A percentile compares a stretch with the other conserved stretches of the same genome.
phyloP scores from a whole-genome alignment of 2,888 invertebrate species.

The Stenodema calcarata region DNA sequence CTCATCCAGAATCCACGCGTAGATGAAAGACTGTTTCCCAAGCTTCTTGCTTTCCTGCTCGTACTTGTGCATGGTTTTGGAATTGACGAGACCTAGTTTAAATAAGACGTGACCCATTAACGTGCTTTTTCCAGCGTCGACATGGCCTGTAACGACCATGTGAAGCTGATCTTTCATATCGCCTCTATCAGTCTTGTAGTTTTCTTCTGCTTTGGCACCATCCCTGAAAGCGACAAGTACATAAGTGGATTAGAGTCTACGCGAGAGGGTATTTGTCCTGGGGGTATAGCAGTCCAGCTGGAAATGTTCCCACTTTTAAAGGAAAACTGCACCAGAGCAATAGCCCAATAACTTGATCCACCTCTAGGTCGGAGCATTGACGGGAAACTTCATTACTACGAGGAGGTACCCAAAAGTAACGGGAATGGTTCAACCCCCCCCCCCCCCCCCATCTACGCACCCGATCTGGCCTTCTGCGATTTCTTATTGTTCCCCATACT shows the following conservation, averaged over 20 bases:
- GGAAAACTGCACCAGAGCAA: neutral
- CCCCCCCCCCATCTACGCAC: too few species aligned
- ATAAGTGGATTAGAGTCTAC: too few species aligned
- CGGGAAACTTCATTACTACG: too few species aligned
- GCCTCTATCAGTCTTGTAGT: conserved; percentile 77
- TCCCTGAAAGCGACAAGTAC: neutral
- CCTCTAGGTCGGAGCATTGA: too few species aligned
- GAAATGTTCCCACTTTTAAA: neutral
- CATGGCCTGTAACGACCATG: conserved; percentile 93
- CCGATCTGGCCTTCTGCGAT: too few species aligned
- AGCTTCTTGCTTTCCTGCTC: conserved; percentile 96
- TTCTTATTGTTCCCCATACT: too few species aligned
- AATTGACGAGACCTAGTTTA: conserved; percentile 84
- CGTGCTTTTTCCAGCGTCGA: conserved; percentile 96
- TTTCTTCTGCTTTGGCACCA: conserved; percentile 65
- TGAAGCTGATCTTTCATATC: conserved; percentile 86
- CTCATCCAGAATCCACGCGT: conserved; percentile 99
- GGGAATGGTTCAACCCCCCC: too few species aligned
- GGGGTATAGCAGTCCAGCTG: too few species aligned
- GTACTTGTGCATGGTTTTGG: conserved; percentile 92
- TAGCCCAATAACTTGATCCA: too few species aligned
- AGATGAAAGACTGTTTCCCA: conserved; percentile 97
- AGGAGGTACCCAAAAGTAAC: too few species aligned
- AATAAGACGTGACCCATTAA: conserved; percentile 95
- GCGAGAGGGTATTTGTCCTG: too few species aligned